phyloP scores from a whole-genome alignment of 2,113 vertebrate genomes.

The Dermatemys mawii region DNA sequence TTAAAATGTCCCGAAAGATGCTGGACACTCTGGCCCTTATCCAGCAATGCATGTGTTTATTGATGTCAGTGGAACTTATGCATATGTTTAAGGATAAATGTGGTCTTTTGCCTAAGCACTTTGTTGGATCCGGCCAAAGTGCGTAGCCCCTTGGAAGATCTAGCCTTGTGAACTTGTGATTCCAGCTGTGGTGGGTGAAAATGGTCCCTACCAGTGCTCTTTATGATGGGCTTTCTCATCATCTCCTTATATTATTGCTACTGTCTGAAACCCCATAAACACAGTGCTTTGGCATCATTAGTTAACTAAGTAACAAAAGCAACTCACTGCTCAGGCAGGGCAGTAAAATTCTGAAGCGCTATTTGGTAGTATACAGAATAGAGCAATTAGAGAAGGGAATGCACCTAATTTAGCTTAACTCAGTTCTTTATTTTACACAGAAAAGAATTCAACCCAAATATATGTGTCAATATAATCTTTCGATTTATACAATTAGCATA shows the following conservation, averaged over 20 bases:
- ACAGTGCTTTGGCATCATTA: fast-evolving
- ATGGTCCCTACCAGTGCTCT: not conserved
- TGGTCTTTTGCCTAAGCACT: not conserved
- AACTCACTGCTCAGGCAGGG: not conserved
- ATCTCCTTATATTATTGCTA: not conserved
- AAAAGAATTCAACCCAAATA: conserved; percentile 16
- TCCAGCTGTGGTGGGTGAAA: not conserved
- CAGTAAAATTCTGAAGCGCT: not conserved
- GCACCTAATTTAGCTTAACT: conserved; percentile 3
- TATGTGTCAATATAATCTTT: conserved; percentile 19
- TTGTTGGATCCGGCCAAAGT: not conserved
- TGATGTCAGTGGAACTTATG: not conserved
- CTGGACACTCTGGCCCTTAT: not conserved
- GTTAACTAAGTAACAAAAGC: not conserved
- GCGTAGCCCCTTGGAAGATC: not conserved
- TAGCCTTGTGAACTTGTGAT: not conserved
- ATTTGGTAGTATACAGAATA: not conserved
- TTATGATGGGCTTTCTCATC: not conserved
- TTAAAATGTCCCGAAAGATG: not conserved
- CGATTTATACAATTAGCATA: conserved; percentile 30
- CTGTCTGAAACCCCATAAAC: not conserved
- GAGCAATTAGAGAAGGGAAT: not conserved
- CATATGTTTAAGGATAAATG: not conserved
- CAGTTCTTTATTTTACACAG: not conserved
- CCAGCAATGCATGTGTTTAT: not conserved